Evolutionary conservation across 2,113 vertebrate genomes (phyloP), one percentile per base, ranked within the genome.

Genomic region (Alligator sinensis): DNA sequence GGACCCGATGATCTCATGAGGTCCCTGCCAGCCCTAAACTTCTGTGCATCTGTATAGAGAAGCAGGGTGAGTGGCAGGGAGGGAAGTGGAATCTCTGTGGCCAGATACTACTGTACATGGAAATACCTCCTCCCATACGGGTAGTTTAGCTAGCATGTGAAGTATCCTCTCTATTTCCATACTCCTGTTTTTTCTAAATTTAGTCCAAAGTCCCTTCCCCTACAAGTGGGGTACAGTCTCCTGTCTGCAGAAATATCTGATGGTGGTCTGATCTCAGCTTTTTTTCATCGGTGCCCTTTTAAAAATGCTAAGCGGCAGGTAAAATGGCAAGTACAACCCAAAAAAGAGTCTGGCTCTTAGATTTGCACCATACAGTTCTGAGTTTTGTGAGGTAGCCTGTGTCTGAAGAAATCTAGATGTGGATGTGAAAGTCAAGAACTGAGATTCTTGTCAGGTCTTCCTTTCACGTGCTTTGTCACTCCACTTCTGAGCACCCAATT

Each of bases 201-300:
- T 3, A 6, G 14, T 34, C 28, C 57, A 22, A 68, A 80, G 11
- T 8, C 3, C 1, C 1, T 66, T 3, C 9, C 7, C 3, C 12
- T 22, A 4, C 5, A n/a, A 18, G 4, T 6, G 59, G 4, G 3
- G 66, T 0, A 0, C 7, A 2, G 0, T 7, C 34, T 85, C 30
- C 63, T 74, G 28, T 38, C 16, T 68, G 18, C 7, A 5, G 34
- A 16, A 85, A 87, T 19, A 78, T 66, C 62, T 77, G 59, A 70
- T 0, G 3, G 47, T 61, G 70, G 3, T 11, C 4, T 91, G 63
- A 66, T 13, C 15, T 84, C 30, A 55, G 8, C 58, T 94, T 83
- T 68, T 19, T 28, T 11, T 64, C 47, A 91, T 77, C 12, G 15
- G 1, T 82, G 2, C 13, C 25, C n/a, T 84, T 86, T 77, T 77